A percentile compares a stretch with the other conserved stretches of the same genome.
Evolutionary conservation across 2,113 vertebrate genomes (phyloP).

Genomic region (Centropus bengalensis): DNA sequence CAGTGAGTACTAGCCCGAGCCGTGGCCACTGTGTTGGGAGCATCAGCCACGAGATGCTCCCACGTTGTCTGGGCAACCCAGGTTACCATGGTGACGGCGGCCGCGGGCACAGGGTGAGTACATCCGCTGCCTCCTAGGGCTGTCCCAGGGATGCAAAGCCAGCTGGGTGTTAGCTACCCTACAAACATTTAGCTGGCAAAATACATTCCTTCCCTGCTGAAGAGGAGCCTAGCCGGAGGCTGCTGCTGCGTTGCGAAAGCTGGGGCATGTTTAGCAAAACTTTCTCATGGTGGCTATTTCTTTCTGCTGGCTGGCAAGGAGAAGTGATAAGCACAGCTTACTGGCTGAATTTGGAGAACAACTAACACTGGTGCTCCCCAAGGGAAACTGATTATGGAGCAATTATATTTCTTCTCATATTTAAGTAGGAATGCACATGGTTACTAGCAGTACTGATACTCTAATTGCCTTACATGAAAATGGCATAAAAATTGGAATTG

Average conservation of each 20-base stretch:
- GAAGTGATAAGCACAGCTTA: neutral
- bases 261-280: constrained; percentile 59
- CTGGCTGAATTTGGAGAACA: neutral
- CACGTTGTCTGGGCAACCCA: constrained; percentile 72
- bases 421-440: neutral
- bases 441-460: neutral
- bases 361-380: neutral
- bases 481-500: neutral
- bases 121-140: constrained; percentile 57
- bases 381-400: neutral
- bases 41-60: constrained; percentile 27
- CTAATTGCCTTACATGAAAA: neutral
- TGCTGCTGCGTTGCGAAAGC: neutral
- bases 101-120: constrained; percentile 57
- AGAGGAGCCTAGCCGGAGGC: fast-evolving
- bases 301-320: neutral
- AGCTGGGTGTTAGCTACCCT: neutral
- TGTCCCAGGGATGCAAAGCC: neutral
- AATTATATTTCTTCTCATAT: neutral
- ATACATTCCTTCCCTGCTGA: fast-evolving
- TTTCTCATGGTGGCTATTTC: neutral
- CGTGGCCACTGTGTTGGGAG: neutral
- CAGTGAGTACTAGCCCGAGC: neutral
- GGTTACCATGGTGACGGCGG: constrained; percentile 76
- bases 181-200: neutral